These are phyloP conservation scores for Sialia sialis DNA, from an alignment of 2,113 vertebrate genomes.

Conservation along the genomic window DNA sequence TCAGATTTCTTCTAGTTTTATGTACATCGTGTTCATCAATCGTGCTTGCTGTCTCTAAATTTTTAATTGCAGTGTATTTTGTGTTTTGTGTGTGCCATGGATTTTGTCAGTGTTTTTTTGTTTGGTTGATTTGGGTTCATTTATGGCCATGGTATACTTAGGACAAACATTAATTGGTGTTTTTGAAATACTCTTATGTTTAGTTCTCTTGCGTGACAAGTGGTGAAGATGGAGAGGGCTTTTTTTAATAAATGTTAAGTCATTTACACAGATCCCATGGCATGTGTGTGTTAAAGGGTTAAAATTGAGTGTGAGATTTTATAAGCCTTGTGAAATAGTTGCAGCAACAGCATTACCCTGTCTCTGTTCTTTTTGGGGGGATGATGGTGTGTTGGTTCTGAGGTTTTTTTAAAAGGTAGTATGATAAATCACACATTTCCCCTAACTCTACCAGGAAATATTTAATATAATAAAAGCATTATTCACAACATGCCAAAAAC, in stretches of 20 bases:
- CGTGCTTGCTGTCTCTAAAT: neutral
- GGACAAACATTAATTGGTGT: neutral
- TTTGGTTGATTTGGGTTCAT: neutral
- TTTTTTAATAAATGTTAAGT: neutral
- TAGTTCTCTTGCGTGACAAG: neutral
- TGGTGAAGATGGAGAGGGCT: neutral
- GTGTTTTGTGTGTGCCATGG: neutral
- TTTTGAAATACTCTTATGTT: neutral
- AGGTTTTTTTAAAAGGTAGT: fast-evolving
- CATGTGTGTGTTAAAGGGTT: neutral
- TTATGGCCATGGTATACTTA: neutral
- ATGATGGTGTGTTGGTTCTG: neutral
- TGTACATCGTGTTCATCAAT: neutral
- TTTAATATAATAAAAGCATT: neutral
- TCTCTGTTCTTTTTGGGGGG: neutral
- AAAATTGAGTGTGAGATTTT: neutral
- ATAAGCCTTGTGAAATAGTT: neutral
- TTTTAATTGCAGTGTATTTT: neutral
- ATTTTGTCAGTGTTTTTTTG: neutral
- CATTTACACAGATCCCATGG: neutral
- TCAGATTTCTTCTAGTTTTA: neutral
- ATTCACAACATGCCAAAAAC: neutral
- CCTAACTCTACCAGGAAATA: neutral
- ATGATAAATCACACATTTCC: neutral
- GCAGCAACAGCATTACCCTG: neutral